Base-by-base conservation (phyloP, 2,888 invertebrate genomes). In the Caenorhabditis sulstoni region DNA sequence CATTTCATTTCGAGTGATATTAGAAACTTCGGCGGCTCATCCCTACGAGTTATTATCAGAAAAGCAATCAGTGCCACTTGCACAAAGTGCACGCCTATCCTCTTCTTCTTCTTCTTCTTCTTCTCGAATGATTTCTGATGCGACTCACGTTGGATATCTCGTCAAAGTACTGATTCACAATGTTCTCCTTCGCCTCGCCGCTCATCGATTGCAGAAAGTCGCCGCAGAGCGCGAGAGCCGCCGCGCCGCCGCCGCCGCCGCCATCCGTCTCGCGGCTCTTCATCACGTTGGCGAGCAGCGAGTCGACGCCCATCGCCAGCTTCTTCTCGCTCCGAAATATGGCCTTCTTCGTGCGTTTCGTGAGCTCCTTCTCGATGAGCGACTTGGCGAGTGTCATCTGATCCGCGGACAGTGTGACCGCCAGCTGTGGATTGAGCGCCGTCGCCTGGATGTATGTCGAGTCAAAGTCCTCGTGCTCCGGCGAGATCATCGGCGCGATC, bases 381-480 rank as follows among this genome's bases (percentile, higher is more conserved):
- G 64, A 59, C 67, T 83, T 82, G 7, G 86, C 88, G 22, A 76
- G 71, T 1, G 50, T 35, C 49, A 86, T 71, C 39, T 88, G 88
- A 3, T 82, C 79, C 3, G 82, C 75, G 37, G 79, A 80, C 29
- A 88, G 70, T 7, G 83, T 73, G 1, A 85, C 78, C 29, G 83
- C 85, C 52, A 87, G 52, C 50, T 88, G 87, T 2, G 87, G 87
- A 75, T 87, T 88, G 37, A 88, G 73, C 9, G 88, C 86, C 8
- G 88, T 88, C 1, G 88, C 85, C 23, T 83, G 79, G 7, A 82
- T 59, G 66, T 70, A 84, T 3, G 74, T 74, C 39, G 78, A 41
- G 50, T 82, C 81, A 39, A 87, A 87, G 29, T 81, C 62, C 16
- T 71, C 81, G 41, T 61, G 50, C 2, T 82, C 44, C 5, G 75